phyloP scores from a whole-genome alignment of 1,140 invertebrate genomes.

The Penaeus vannamei region DNA sequence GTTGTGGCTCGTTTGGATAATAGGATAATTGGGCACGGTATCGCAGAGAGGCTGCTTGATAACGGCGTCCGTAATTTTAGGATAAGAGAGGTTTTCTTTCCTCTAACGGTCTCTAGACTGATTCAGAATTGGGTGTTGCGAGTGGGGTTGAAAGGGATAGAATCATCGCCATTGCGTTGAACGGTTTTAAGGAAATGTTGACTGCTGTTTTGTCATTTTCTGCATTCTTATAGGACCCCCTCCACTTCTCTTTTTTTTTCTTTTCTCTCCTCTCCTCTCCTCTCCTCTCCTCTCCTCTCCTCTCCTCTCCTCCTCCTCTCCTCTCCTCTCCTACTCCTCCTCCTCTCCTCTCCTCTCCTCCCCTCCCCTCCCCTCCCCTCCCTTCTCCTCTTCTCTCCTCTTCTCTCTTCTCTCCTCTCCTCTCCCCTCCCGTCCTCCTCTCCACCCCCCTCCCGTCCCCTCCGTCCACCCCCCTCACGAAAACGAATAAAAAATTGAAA shows the following conservation, averaged over 20 bases:
- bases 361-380: conserved; percentile 8
- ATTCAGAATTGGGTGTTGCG: no score
- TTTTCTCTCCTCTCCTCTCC: neutral
- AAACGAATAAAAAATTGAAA: no score
- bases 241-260: neutral
- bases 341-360: conserved; percentile 70
- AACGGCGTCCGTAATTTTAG: no score
- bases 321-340: conserved; percentile 1
- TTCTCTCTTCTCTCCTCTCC: conserved; percentile 10
- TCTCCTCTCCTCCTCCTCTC: neutral
- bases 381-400: conserved; percentile 9
- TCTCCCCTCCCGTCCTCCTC: neutral
- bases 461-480: neutral
- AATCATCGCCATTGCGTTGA: no score
- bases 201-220: neutral
- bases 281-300: neutral
- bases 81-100: no score
- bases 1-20: no score
- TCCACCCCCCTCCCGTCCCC: neutral
- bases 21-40: no score
- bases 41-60: no score
- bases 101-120: no score
- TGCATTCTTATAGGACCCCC: neutral
- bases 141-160: no score
- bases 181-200: no score